Conservation (phyloP, 1,140 invertebrate species). For the Caenorhabditis latens region DNA sequence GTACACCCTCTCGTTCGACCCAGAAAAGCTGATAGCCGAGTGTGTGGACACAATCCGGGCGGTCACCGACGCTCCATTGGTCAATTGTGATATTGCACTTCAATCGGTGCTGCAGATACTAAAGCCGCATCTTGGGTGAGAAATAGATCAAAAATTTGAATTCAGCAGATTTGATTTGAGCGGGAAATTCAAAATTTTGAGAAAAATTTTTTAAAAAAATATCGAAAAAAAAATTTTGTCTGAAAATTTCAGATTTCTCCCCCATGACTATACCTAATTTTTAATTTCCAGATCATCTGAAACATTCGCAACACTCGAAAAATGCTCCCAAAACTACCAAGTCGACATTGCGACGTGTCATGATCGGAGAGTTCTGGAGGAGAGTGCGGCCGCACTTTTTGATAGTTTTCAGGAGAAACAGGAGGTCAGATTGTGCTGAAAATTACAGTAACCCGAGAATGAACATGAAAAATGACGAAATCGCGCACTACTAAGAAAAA, state of each 20-base stretch:
- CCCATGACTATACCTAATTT: neutral
- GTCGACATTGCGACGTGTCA: conserved; percentile 54
- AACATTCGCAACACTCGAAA: neutral
- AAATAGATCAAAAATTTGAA: too few species aligned
- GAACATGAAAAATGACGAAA: too few species aligned
- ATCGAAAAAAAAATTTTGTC: neutral
- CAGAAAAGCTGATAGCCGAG: neutral
- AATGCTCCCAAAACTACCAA: neutral
- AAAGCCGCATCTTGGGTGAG: neutral
- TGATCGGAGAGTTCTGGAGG: conserved; percentile 9
- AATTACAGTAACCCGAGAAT: too few species aligned
- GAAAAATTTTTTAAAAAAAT: neutral
- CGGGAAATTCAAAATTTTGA: too few species aligned
- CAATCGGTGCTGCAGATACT: conserved; percentile 2
- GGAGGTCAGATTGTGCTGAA: neutral
- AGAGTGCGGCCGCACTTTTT: neutral
- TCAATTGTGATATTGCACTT: conserved; percentile 31
- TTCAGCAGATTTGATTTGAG: too few species aligned
- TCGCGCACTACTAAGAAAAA: too few species aligned
- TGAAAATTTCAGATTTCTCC: neutral
- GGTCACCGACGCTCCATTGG: conserved; percentile 31
- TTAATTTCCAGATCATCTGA: neutral
- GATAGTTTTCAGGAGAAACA: conserved; percentile 59
- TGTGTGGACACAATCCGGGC: conserved; percentile 12
- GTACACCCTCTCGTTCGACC: neutral